Evolutionary conservation across 2,113 vertebrate species (phyloP), one percentile per base, ranked within the genome.

Genomic region (Malurus elegans): DNA sequence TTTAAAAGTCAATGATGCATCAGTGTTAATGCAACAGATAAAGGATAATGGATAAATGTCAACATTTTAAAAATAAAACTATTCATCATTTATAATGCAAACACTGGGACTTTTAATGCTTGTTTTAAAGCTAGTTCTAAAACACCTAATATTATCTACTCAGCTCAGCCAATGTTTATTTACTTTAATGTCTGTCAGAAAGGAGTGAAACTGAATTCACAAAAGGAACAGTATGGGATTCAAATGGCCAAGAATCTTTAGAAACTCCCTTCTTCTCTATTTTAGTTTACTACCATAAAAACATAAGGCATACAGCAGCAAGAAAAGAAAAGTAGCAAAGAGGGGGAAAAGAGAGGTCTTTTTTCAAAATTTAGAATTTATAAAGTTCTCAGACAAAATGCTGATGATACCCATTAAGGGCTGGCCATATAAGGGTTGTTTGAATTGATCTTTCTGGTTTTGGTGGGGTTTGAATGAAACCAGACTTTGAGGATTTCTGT

Each of bases 301-400:
- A 81, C 54, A 40, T 7, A 81, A 18, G 40, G 14, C 29, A 85
- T 31, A 61, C 56, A 45, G 3, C 9, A 90, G 25, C 7, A 62
- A 65, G 4, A 61, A 72, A 44, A 60, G 62, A 84, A 51, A 23
- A 20, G 10, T 13, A 75, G 15, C 40, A 58, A 36, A 62, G 9
- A 47, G 6, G 7, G 5, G 2, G 4, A 34, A 48, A 86, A 67
- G 4, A 14, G 4, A 11, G 4, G 1, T 10, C 3, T 4, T 2
- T 10, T 11, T 14, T 14, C 7, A 21, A 23, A 48, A 17, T 45
- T 80, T 42, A 34, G 9, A 66, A 70, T 78, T 86, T 19, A 76
- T 38, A 45, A 56, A 12, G 1, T 74, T 74, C 31, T 75, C 53
- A 75, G 44, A 64, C 9, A 79, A 90, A 84, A 85, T 71, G n/a